Evolutionary conservation across 2,888 invertebrate species (phyloP).

Genomic region (Nemotelus nigrinus): DNA sequence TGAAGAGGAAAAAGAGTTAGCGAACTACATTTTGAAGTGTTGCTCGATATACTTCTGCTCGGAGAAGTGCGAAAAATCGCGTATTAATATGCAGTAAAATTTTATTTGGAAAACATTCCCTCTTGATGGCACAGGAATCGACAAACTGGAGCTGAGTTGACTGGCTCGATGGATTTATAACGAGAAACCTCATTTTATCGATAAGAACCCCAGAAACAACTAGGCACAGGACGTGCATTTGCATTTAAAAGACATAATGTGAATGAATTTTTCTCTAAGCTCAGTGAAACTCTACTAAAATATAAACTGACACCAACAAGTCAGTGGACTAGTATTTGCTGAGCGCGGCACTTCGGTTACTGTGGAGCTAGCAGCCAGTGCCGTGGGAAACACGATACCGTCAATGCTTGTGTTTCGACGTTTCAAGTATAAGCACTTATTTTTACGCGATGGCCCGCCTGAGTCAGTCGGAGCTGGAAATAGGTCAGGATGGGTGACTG

Average conservation of each 20-base stretch:
- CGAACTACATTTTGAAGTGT: not conserved
- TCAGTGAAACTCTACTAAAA: not conserved
- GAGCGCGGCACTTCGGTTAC: constrained; percentile 59
- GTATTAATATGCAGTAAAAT: not conserved
- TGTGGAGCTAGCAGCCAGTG: constrained; percentile 55
- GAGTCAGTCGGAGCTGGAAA: constrained; percentile 13
- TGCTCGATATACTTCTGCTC: not conserved
- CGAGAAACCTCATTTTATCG: not conserved
- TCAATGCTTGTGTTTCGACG: constrained; percentile 59
- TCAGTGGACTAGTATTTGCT: constrained; percentile 58
- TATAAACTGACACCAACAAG: constrained; percentile 51
- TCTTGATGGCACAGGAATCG: not conserved
- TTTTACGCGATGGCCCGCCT: constrained; percentile 19
- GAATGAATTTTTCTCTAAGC: not conserved
- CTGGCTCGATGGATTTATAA: not conserved
- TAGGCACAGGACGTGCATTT: not conserved
- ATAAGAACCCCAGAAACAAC: not conserved
- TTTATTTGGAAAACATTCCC: not conserved
- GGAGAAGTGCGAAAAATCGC: not conserved
- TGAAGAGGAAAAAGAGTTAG: too few species aligned
- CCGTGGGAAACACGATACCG: constrained; percentile 57
- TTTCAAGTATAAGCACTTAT: constrained; percentile 31
- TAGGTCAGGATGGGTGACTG: constrained; percentile 55
- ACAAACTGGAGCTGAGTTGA: not conserved
- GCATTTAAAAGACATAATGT: not conserved